Base-by-base conservation (phyloP, 2,113 vertebrate species). In the Ondatra zibethicus region DNA sequence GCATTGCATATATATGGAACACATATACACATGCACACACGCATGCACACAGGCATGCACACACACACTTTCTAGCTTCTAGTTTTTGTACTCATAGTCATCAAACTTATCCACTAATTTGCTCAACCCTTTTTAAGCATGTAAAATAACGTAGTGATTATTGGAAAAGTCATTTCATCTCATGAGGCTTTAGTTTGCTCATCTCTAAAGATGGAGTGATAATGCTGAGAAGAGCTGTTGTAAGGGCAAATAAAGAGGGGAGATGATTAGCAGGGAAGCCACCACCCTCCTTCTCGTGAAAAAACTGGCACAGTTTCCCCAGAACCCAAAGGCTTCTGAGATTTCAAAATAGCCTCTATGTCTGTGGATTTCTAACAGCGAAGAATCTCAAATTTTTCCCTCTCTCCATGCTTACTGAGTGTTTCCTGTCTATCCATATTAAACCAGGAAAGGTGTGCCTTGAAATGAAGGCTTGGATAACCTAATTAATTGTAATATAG, bases 121-220 rank as follows among this genome's bases (percentile, higher is more conserved):
- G 70, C 75, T 89, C 61, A 72, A 86, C 31, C 36, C 5, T 72
- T 66, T 77, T 80, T n/a, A 8, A 66, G 61, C 42, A 75, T 97
- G 75, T 42, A 88, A 27, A n/a, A n/a, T n/a, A n/a, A n/a, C n/a
- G 50, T 23, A 68, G 61, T 21, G 85, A 42, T 50, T 88, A 63
- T 65, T 75, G 87, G 70, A n/a, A 84, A 96, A 92, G 42, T 85
- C 76, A 88, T 25, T 87, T 80, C 73, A 50, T 65, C 58, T 92
- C 31, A 92, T 3, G 77, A 29, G 66, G 23, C 10, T n/a, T 91
- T 9, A 3, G 50, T 93, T 84, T 93, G 23, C 76, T 92, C 72
- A 65, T 90, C 85, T 63, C 93, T 96, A 92, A 92, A 84, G 80
- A 11, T 27, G 25, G 80, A 39, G 36, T 65, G 86, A 73, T 65